Evolutionary conservation across 2,797 vertebrate species (phyloP).

Genomic region (Ceyx erithaca): DNA sequence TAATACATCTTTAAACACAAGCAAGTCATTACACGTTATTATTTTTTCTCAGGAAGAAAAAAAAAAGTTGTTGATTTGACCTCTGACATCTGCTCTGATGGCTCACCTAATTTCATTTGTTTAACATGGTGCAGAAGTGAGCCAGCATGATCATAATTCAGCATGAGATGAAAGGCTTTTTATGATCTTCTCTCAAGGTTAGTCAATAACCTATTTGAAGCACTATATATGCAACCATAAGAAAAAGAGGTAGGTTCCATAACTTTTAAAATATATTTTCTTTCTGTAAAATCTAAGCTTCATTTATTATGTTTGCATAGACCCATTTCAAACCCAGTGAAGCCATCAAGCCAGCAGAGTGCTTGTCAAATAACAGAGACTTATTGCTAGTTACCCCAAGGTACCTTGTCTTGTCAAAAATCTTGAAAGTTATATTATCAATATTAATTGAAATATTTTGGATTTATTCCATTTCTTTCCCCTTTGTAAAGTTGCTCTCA

Average conservation of each 20-base stretch:
- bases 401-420: neutral
- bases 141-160: neutral
- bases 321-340: neutral
- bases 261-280: neutral
- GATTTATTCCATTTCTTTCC: neutral
- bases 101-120: neutral
- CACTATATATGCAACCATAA: neutral
- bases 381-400: neutral
- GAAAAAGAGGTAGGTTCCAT: neutral
- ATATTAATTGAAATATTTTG: neutral
- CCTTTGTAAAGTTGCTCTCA: neutral
- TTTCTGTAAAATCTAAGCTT: neutral
- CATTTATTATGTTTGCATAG: neutral
- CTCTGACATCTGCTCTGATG: neutral
- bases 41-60: neutral
- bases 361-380: neutral
- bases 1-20: neutral
- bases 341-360: neutral
- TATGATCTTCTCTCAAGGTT: neutral
- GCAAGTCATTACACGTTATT: neutral
- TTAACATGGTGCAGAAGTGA: neutral
- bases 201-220: slow-evolving; percentile 27
- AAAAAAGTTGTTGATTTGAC: neutral
- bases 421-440: neutral
- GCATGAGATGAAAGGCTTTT: neutral